Base-by-base conservation (phyloP, 2,888 invertebrate species). In the Eupithecia subumbrata region DNA sequence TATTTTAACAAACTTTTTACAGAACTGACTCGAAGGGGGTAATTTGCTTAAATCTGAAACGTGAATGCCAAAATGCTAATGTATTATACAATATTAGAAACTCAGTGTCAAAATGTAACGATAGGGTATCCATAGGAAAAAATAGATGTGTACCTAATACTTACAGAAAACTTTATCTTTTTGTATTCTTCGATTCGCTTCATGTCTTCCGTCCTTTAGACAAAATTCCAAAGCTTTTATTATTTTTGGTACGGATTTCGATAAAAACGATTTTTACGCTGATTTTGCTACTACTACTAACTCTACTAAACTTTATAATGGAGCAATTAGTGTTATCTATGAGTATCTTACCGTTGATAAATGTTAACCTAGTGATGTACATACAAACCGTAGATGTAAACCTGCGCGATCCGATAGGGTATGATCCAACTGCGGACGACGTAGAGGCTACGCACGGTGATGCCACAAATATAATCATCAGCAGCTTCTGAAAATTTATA, bases 131-230 rank as follows among this genome's bases (percentile, higher is more conserved):
- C 91, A 92, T 85, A 83, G 84, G 89, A 88, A 85, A 82, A 82
- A 82, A 82, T 86, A 87, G 86, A 84, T 87, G 86, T 87, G 82
- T 85, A 87, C 87, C 66, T 66, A 37, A 16, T 52, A 85, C 86
- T 88, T 85, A 85, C 82, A 82, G 83, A n/a, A 85, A 83, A 76
- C 87, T 87, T 85, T 86, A 85, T 84, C 85, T 87, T 89, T 87
- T 86, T 84, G 83, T 84, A 84, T 84, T 83, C 85, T 82, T 85
- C 86, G 71, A 76, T 90, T 92, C 89, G 92, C 91, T 94, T 91
- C 86, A 88, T 91, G 93, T 94, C 94, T 95, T 95, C 94, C 94
- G 94, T 95, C 94, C 93, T 91, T 87, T 88, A 88, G 87, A 89
- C 76, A 72, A 84, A 85, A 84, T 81, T 83, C 81, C 80, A 83